Evolutionary conservation across 2,113 vertebrate species (phyloP).

Genomic region (Heterochromis multidens): DNA sequence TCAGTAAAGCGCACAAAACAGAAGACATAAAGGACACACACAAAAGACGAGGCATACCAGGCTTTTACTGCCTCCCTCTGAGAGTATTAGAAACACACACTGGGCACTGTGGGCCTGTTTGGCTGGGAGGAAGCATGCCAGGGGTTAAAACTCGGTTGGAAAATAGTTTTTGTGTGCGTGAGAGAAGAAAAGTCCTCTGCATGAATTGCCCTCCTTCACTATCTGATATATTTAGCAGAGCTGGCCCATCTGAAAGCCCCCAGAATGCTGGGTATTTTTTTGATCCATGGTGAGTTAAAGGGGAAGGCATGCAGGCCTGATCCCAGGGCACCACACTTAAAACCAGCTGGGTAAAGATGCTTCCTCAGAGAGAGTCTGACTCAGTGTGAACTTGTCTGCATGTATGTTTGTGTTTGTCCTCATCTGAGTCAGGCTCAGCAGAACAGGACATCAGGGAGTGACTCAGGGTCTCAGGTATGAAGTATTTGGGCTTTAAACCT

Average conservation of each 20-base stretch:
- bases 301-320: conserved; percentile 47
- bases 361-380: background rate
- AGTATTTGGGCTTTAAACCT: background rate
- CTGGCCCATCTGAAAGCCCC: conserved; percentile 22
- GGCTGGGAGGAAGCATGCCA: background rate
- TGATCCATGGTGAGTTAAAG: conserved; percentile 52
- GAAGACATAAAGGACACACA: conserved; percentile 4
- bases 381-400: background rate
- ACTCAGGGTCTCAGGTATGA: background rate
- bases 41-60: conserved; percentile 8
- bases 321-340: conserved; percentile 35
- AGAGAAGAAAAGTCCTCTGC: conserved; percentile 18
- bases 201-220: conserved; percentile 6
- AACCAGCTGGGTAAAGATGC: background rate
- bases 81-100: conserved; percentile 24
- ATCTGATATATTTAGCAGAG: conserved; percentile 56
- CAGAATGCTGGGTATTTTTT: conserved; percentile 50
- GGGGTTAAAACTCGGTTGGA: conserved; percentile 13
- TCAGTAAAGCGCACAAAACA: background rate
- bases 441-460: background rate
- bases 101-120: background rate
- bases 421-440: background rate
- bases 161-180: conserved; percentile 3
- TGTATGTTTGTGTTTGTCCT: background rate
- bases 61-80: conserved; percentile 24